A percentile compares a stretch with the other conserved stretches of the same genome.
These are phyloP conservation scores for Labrus mixtus DNA, from an alignment of 2,113 vertebrate genomes.

Conservation along the genomic window DNA sequence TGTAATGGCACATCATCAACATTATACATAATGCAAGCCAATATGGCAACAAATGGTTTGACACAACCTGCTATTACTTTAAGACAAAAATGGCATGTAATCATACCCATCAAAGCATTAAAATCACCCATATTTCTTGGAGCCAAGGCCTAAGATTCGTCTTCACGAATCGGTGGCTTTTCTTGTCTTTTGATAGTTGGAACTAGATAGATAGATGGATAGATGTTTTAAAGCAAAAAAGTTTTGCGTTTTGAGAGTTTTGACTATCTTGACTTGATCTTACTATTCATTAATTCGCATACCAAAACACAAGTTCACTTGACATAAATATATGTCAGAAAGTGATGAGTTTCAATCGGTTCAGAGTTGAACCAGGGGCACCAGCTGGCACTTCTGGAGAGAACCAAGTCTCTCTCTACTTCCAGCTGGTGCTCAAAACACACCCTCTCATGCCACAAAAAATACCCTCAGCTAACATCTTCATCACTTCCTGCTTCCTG, in stretches of 20 bases:
- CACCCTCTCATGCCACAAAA: slow-evolving; percentile 25
- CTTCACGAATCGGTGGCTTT: slow-evolving; percentile 20
- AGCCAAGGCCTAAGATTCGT: slow-evolving; percentile 34
- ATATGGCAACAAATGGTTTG: slow-evolving; percentile 36
- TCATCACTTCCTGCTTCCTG: slow-evolving; percentile 31
- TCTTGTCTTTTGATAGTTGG: no score
- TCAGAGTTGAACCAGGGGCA: slow-evolving; percentile 54
- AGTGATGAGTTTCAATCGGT: slow-evolving; percentile 23
- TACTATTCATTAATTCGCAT: neutral
- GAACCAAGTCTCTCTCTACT: slow-evolving; percentile 30
- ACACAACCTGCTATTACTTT: slow-evolving; percentile 54
- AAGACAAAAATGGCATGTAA: slow-evolving; percentile 21
- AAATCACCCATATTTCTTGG: slow-evolving; percentile 26
- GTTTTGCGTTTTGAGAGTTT: no score
- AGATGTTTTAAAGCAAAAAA: no score
- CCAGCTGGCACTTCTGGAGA: slow-evolving; percentile 49
- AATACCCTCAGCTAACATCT: slow-evolving; percentile 31
- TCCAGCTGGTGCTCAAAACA: slow-evolving; percentile 59
- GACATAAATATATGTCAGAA: slow-evolving; percentile 30
- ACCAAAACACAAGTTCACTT: slow-evolving; percentile 33
- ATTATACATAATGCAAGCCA: slow-evolving; percentile 44
- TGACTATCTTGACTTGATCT: no score
- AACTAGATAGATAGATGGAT: no score
- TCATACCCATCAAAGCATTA: slow-evolving; percentile 43
- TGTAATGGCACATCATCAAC: slow-evolving; percentile 44